These are phyloP conservation scores for Morpho helenor DNA, from an alignment of 2,888 invertebrate genomes.

Conservation along the genomic window DNA sequence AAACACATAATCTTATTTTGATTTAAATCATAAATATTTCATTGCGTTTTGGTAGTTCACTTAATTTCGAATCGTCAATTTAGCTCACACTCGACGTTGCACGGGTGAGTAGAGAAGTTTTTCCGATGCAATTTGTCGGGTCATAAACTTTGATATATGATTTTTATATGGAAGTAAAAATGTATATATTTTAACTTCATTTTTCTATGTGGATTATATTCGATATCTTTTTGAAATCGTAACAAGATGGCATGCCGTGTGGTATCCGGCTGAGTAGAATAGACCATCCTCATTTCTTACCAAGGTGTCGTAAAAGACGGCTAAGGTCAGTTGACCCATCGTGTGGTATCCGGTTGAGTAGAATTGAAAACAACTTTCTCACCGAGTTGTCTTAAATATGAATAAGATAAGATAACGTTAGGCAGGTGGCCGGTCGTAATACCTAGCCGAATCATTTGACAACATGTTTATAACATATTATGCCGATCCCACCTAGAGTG, in stretches of 20 bases:
- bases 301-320: too few relatives aligned
- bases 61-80: constrained; percentile 11
- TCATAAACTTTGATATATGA: constrained; percentile 12
- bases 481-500: too few relatives aligned
- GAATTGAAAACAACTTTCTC: too few relatives aligned
- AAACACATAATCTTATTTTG: neutral
- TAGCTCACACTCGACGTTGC: constrained; percentile 12
- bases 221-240: neutral
- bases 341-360: too few relatives aligned
- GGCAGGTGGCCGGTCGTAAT: too few relatives aligned
- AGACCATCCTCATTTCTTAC: too few relatives aligned
- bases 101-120: constrained; percentile 11
- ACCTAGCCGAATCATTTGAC: too few relatives aligned
- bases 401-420: too few relatives aligned
- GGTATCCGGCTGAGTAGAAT: too few relatives aligned
- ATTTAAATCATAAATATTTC: constrained; percentile 8
- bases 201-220: neutral
- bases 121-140: constrained; percentile 15
- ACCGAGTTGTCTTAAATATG: too few relatives aligned
- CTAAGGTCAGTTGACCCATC: too few relatives aligned
- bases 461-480: too few relatives aligned
- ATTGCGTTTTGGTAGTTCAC: constrained; percentile 10
- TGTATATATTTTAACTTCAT: neutral
- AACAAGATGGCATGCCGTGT: neutral
- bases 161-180: constrained; percentile 12